These are phyloP conservation scores for Drosophila barbarae DNA, from an alignment of 2,888 invertebrate genomes.

Conservation along the genomic window DNA sequence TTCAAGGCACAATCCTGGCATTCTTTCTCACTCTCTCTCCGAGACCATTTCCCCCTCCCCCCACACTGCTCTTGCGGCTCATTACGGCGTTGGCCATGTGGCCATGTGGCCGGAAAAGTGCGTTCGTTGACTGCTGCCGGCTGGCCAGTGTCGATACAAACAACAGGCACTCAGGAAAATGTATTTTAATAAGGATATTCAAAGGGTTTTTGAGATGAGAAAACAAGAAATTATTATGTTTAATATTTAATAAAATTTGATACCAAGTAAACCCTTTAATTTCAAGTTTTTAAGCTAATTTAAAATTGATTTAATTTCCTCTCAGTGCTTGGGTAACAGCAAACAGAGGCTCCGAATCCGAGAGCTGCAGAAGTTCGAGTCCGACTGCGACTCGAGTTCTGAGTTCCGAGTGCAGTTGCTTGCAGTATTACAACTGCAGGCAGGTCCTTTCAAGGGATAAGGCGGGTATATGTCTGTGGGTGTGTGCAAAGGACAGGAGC, in stretches of 20 bases:
- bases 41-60: not conserved
- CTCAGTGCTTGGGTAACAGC: constrained; percentile 15
- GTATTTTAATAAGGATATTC: not conserved
- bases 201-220: no score
- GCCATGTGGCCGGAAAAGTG: constrained; percentile 70
- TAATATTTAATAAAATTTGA: no score
- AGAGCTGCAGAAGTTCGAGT: constrained; percentile 34
- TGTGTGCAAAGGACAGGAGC: constrained; percentile 5
- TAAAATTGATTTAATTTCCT: not conserved
- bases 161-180: constrained; percentile 17
- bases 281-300: not conserved
- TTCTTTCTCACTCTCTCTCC: not conserved
- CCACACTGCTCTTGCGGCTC: constrained; percentile 48
- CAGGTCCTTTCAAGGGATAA: constrained; percentile 13
- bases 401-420: constrained; percentile 51
- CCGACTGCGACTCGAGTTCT: constrained; percentile 17
- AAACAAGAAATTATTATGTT: not conserved
- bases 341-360: constrained; percentile 24
- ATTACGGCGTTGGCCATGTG: constrained; percentile 57
- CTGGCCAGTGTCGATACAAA: constrained; percentile 52
- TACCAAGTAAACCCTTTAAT: not conserved
- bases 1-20: constrained; percentile 37
- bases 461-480: constrained; percentile 1
- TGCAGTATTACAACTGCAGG: constrained; percentile 68
- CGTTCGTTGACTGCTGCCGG: constrained; percentile 68